Evolutionary conservation across 2,888 invertebrate species (phyloP), one percentile per base, ranked within the genome.

Genomic region (Tricholauxania praeusta): DNA sequence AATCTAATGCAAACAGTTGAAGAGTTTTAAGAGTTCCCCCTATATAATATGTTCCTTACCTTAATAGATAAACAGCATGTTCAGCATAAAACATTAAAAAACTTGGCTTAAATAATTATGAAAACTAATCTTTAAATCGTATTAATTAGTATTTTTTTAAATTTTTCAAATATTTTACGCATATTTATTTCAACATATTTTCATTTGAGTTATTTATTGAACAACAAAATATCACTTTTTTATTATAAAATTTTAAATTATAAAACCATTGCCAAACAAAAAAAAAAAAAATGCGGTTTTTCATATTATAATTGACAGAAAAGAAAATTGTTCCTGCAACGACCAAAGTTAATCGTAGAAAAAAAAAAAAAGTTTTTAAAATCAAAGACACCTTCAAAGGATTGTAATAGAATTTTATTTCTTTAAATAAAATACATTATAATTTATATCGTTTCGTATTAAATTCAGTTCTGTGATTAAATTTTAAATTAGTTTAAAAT

Each of bases 271-370:
- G 71, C 63, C 49, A 66, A 70, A 28, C 28, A 28, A 53, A 48
- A 65, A 47, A 67, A 57, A 22, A 55, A 32, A 48, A 12, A 70
- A 76, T 75, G 77, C 77, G 77, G 76, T 76, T 64, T 72, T 73
- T 70, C n/a, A 74, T 77, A 48, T 57, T 49, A 67, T 32, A 60
- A 66, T 57, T 74, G 53, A 53, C 74, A 63, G 76, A 64, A 77
- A 59, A 74, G 48, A 73, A 78, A 74, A 79, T 79, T 80, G 78
- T 80, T 81, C 83, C 85, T 84, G 85, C 87, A 87, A 86, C 88
- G 88, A 88, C 87, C 87, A 85, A 87, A 86, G 84, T 76, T 64
- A 76, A 78, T 76, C 74, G 75, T 74, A 62, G 71, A 71, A 76
- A 73, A 70, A 75, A 74, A 75, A 75, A 28, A 73, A 71, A 63